Evolutionary conservation across 2,888 invertebrate genomes (phyloP), one percentile per base, ranked within the genome.

Genomic region (Iselma pallidipennis): DNA sequence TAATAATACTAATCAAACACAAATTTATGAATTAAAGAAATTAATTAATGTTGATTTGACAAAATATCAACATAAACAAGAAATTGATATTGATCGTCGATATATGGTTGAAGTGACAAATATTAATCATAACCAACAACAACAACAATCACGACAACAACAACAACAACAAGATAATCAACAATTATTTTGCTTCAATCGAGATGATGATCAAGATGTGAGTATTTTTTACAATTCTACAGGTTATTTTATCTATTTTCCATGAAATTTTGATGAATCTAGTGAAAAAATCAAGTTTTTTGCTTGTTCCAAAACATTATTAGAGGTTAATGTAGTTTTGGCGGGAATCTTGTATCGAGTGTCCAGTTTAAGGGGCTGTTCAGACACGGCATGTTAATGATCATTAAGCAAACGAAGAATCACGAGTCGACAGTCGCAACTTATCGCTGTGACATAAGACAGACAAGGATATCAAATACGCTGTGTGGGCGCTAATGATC

Each of bases 1-100:
- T 7, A 50, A 53, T 25, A 31, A 63, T 16, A 28, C 10, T 16
- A 59, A 54, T 28, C n/a, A 42, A 42, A 42, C 21, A 19, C 37
- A 57, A 10, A 52, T 64, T 10, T 60, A 64, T 25, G 64, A 57
- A 25, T 55, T 64, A 49, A 54, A 63, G 19, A 55, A 49, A n/a
- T 45, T 48, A 12, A 50, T 60, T 9, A 51, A 60, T 14, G 37
- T 57, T 9, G 55, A 60, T 50, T 37, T 64, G 19, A 42, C 54
- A 2, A 12, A 21, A 9, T 59, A 19, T 21, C 42, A 42, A 42
- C 7, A 63, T 23, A 31, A 45, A 31, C 59, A 63, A 45, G 53
- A 63, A 29, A 50, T 63, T 7, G 42, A 55, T 21, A 63, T 63
- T 42, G 63, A 63, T 28, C 55, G 51, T 23, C 51, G 63, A 16